phyloP scores from a whole-genome alignment of 2,797 vertebrate species.

The Chrysocyon brachyurus region DNA sequence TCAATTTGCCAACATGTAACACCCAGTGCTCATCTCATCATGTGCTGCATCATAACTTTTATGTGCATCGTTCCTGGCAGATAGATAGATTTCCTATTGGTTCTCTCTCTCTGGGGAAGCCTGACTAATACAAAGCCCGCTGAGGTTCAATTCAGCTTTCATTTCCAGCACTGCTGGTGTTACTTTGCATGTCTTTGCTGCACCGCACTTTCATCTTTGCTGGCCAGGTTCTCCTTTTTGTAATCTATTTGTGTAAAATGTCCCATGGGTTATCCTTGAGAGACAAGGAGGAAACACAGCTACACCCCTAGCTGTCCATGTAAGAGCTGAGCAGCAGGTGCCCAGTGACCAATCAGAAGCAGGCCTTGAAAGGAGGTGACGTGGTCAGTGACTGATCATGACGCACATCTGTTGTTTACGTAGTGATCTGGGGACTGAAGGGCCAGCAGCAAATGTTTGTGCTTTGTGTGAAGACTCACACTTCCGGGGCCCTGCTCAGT shows the following conservation, averaged over 20 bases:
- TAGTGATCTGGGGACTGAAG: neutral
- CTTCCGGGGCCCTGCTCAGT: accelerated
- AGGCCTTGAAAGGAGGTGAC: neutral
- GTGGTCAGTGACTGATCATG: accelerated
- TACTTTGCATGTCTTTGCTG: neutral
- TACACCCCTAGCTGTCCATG: too few relatives aligned
- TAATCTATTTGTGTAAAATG: neutral
- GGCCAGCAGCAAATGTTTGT: neutral
- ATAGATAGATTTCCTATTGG: neutral
- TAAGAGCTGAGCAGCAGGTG: neutral
- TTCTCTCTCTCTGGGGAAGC: neutral
- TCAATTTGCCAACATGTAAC: too few relatives aligned
- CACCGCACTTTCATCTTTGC: neutral
- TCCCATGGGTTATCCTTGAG: neutral
- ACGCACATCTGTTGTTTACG: accelerated
- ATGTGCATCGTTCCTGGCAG: neutral
- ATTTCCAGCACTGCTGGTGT: neutral
- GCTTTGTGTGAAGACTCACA: neutral
- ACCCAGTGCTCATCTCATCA: too few relatives aligned
- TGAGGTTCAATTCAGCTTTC: neutral
- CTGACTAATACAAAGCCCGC: neutral
- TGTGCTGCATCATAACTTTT: neutral
- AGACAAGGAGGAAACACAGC: neutral
- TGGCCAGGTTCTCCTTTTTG: neutral
- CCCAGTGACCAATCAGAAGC: neutral